Evolutionary conservation across 2,113 vertebrate species (phyloP).

Genomic region (Candoia aspera): DNA sequence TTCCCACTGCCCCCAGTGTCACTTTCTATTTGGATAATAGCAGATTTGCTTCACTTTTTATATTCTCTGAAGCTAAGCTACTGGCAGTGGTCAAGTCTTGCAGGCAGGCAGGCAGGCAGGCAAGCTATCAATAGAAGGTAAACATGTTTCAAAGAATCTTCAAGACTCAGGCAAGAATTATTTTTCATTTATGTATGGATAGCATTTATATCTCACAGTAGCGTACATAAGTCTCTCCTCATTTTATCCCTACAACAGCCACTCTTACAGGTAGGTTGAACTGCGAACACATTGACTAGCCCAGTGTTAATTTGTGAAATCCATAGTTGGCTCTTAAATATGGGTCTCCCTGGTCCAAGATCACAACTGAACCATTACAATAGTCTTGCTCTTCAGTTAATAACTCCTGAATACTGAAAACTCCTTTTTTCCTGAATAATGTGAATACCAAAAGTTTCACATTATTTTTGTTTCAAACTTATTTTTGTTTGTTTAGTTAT

Average conservation of each 20-base stretch:
- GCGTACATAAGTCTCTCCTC: neutral
- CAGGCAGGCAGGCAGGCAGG: neutral
- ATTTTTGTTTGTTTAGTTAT: neutral
- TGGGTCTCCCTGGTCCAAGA: neutral
- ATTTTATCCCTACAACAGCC: neutral
- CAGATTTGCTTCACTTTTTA: conserved; percentile 9
- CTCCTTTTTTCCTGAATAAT: too few relatives aligned
- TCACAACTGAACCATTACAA: neutral
- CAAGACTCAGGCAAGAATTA: neutral
- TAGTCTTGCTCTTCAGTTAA: neutral
- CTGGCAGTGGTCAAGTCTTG: neutral
- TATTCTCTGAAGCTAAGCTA: neutral
- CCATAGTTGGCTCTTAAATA: neutral
- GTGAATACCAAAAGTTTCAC: neutral
- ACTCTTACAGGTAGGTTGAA: neutral
- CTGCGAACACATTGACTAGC: neutral
- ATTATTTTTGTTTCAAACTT: too few relatives aligned
- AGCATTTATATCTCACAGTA: neutral
- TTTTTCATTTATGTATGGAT: neutral
- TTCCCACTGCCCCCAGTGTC: neutral
- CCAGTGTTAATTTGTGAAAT: neutral
- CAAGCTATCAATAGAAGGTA: neutral
- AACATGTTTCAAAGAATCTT: neutral
- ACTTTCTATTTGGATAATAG: conserved; percentile 50
- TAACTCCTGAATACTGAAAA: neutral